Base-by-base conservation (phyloP, 2,797 vertebrate species). In the Paedocypris micromegethes region DNA sequence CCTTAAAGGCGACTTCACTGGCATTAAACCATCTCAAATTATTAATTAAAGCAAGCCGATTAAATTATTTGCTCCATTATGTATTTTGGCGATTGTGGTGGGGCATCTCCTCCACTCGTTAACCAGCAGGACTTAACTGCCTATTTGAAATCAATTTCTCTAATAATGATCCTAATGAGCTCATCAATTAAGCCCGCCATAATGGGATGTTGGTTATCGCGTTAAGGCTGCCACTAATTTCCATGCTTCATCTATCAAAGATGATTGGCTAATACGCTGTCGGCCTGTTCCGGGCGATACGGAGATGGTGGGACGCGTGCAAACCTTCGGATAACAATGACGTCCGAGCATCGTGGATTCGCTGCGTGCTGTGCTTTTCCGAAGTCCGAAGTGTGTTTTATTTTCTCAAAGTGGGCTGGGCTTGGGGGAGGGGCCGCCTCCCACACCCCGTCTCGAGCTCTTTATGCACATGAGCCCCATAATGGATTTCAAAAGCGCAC, bases 101-200 rank as follows among this genome's bases (percentile, higher is more conserved):
- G 38, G 81, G 84, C 88, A 88, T 91, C 88, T 87, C 87, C 87
- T 79, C 78, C 81, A 83, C 85, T 91, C 89, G 88, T 90, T 85
- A 85, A 85, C 84, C 87, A 84, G 85, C 88, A 88, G 91, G 90
- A 93, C 94, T 95, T 94, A 94, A 96, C 91, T 94, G 93, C 92
- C 93, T 98, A 98, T 98, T 98, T 96, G 94, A 98, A 98, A 98
- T 98, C 96, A 98, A 98, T 98, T 98, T 97, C 95, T 96, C 95
- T 96, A 96, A 97, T 98, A 97, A 98, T 93, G 94, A 96, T 91
- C 92, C 94, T 96, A 98, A 98, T 91, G 95, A 98, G 94, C 94
- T 96, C 95, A 98, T 98, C 95, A 97, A 96, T 98, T 97, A 98
- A 92, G 92, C 84, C 91, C 94, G 93, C 88, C 92, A 95, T 94